These are phyloP conservation scores for Nasonia giraulti DNA, from an alignment of 1,140 invertebrate genomes.

Conservation along the genomic window DNA sequence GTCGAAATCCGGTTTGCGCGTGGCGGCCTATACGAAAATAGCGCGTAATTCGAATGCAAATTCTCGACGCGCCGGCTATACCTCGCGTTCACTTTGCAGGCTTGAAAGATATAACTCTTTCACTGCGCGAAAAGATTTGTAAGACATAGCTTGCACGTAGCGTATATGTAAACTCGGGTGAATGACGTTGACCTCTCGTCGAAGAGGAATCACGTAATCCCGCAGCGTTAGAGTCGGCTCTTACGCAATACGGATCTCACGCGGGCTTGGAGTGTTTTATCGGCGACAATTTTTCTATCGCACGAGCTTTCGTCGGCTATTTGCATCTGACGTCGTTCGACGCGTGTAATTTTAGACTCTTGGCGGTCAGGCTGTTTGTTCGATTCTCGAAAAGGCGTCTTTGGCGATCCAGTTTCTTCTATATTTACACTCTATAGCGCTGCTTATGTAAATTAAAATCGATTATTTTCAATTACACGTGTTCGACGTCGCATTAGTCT, in stretches of 20 bases:
- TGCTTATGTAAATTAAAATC: not conserved
- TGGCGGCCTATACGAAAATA: conserved; percentile 3
- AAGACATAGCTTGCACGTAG: not conserved
- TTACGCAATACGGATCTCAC: conserved; percentile 15
- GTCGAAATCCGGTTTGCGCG: conserved; percentile 1
- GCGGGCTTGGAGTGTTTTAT: conserved; percentile 16
- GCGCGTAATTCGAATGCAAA: conserved; percentile 36
- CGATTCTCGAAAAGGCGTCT: too few relatives aligned
- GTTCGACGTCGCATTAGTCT: not conserved
- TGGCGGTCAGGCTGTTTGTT: too few relatives aligned
- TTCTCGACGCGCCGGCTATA: not conserved
- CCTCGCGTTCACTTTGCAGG: not conserved
- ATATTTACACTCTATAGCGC: too few relatives aligned
- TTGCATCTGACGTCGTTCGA: not conserved
- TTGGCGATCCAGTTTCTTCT: too few relatives aligned
- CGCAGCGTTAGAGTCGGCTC: not conserved
- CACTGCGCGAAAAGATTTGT: not conserved
- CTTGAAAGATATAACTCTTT: not conserved
- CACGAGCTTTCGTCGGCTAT: not conserved
- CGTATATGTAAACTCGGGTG: not conserved
- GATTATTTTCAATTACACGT: not conserved
- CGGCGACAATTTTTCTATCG: not conserved
- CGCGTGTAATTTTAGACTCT: too few relatives aligned
- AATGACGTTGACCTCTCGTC: not conserved
- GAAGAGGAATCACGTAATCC: conserved; percentile 25